Conservation (phyloP, 2,888 invertebrate species). For the Mesorhabditis belari region DNA sequence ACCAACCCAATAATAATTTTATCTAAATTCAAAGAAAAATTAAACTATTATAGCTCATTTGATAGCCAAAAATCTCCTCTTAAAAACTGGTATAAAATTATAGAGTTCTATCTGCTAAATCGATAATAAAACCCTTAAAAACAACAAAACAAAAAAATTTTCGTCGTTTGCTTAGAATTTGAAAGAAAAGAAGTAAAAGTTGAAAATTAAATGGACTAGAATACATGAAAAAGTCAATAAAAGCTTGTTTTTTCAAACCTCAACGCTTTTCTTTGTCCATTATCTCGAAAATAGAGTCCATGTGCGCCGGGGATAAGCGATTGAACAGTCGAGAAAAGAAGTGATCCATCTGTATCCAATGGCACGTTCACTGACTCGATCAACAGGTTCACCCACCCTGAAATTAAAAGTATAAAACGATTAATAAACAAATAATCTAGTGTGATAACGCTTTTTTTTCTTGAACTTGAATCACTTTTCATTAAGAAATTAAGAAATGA, state of each 20-base stretch:
- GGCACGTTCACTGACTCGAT: slow-evolving; percentile 39
- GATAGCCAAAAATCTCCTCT: too few relatives aligned
- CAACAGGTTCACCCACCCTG: slow-evolving; percentile 37
- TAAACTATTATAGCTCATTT: too few relatives aligned
- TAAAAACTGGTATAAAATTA: too few relatives aligned
- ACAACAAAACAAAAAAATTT: background rate
- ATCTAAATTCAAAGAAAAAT: too few relatives aligned
- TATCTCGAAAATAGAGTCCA: slow-evolving; percentile 36
- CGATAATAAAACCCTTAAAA: too few relatives aligned
- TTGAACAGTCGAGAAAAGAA: slow-evolving; percentile 38
- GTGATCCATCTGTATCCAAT: slow-evolving; percentile 21
- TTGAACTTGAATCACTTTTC: too few relatives aligned
- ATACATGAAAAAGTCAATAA: background rate
- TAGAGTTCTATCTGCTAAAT: too few relatives aligned
- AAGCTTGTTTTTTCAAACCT: slow-evolving; percentile 11
- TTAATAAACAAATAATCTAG: background rate
- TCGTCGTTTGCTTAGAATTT: background rate
- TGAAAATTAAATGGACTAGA: background rate
- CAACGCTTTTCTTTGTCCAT: slow-evolving; percentile 34
- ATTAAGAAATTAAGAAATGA: background rate
- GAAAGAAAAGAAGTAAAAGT: background rate
- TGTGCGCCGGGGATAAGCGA: slow-evolving; percentile 40
- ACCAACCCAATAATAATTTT: too few relatives aligned
- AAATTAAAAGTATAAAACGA: slow-evolving; percentile 2
- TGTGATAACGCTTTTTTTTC: too few relatives aligned